phyloP scores from a whole-genome alignment of 2,113 vertebrate species.

The Dipodomys ordii region DNA sequence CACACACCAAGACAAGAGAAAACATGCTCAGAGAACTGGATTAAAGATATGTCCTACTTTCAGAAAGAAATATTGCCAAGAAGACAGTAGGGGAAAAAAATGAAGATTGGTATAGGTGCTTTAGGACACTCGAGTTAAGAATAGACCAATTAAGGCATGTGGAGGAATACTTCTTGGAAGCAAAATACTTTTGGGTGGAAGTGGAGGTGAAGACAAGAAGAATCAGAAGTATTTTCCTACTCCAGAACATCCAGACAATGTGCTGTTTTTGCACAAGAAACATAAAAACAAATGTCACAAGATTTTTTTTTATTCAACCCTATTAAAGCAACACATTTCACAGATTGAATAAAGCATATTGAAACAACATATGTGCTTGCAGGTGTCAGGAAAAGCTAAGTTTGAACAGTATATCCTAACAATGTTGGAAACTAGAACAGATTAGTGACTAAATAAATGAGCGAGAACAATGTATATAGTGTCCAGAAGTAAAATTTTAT shows the following conservation, averaged over 20 bases:
- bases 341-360: not conserved
- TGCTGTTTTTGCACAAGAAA: not conserved
- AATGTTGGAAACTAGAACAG: not conserved
- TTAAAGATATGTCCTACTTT: not conserved
- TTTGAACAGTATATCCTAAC: not conserved
- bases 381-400: not conserved
- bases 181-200: not conserved
- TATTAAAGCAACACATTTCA: not conserved
- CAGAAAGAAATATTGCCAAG: not conserved
- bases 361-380: not conserved
- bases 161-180: not conserved
- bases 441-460: not conserved
- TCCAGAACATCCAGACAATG: not conserved
- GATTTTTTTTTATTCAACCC: not conserved
- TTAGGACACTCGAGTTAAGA: not conserved
- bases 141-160: not conserved
- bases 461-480: not conserved
- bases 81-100: not conserved
- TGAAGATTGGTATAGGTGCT: not conserved
- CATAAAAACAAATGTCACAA: not conserved
- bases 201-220: not conserved
- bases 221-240: not conserved
- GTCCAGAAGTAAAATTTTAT: not conserved
- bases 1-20: constrained; percentile 28
- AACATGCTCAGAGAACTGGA: not conserved